phyloP scores from a whole-genome alignment of 2,113 vertebrate genomes.

The Dipodomys ordii region DNA sequence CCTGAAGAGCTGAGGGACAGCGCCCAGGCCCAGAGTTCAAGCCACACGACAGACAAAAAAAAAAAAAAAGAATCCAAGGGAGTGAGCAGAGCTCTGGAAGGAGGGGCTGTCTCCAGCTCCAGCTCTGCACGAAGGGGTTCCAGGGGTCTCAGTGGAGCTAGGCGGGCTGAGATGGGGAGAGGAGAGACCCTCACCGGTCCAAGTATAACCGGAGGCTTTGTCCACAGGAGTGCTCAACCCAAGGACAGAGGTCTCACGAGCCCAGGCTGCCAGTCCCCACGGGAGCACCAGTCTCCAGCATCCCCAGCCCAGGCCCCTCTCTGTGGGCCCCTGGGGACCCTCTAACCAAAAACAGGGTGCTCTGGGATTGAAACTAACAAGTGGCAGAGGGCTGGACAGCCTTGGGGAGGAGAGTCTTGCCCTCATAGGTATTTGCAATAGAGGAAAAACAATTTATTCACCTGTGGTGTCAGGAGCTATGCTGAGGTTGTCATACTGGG shows the following conservation, averaged over 20 bases:
- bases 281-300: fast-evolving
- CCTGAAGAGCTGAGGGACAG: too few relatives aligned
- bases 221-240: fast-evolving
- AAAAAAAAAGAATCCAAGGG: constrained; percentile 21
- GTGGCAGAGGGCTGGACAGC: constrained; percentile 64
- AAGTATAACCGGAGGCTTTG: not conserved
- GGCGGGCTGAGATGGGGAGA: not conserved
- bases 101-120: not conserved
- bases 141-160: not conserved
- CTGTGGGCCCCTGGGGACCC: constrained; percentile 22
- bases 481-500: fast-evolving
- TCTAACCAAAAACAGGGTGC: constrained; percentile 43
- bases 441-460: not conserved
- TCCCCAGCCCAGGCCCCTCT: not conserved
- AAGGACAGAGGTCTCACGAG: not conserved
- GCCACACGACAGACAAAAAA: too few relatives aligned
- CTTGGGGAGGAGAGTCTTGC: not conserved
- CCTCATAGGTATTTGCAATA: not conserved
- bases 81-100: not conserved
- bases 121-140: constrained; percentile 51
- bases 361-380: constrained; percentile 71
- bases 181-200: not conserved
- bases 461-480: not conserved
- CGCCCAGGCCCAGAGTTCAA: too few relatives aligned
- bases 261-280: not conserved